Conservation (phyloP, 2,113 vertebrate species). For the Procavia capensis region DNA sequence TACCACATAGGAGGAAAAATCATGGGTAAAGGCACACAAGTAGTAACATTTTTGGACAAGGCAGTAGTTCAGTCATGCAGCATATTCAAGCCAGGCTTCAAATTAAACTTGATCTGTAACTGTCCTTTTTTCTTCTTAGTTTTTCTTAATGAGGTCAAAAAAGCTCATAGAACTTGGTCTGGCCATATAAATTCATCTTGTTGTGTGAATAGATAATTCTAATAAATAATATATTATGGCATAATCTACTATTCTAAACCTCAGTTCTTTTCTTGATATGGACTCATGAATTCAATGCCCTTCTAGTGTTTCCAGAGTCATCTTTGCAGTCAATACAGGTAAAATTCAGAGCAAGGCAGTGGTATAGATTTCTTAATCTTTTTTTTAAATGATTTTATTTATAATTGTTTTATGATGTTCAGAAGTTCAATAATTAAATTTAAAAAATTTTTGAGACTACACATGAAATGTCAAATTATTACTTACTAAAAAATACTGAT, state of each 20-base stretch:
- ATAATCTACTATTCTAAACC: background rate
- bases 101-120: background rate
- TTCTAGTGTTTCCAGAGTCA: background rate
- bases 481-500: constrained; percentile 53
- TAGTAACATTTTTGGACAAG: background rate
- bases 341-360: constrained; percentile 17
- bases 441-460: constrained; percentile 33
- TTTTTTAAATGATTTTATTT: background rate
- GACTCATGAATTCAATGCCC: background rate
- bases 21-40: background rate
- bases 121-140: background rate
- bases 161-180: background rate
- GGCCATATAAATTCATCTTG: background rate
- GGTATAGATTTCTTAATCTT: background rate
- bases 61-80: background rate
- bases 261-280: background rate
- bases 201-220: background rate
- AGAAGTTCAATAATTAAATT: constrained; percentile 51
- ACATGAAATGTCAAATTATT: constrained; percentile 42
- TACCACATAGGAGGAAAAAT: background rate
- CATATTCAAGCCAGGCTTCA: background rate
- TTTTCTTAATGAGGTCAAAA: background rate
- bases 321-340: background rate
- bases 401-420: constrained; percentile 22
- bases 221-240: background rate